Conservation (phyloP, 92 coral and sea anemone genomes). For the Plumapathes pennacea region DNA sequence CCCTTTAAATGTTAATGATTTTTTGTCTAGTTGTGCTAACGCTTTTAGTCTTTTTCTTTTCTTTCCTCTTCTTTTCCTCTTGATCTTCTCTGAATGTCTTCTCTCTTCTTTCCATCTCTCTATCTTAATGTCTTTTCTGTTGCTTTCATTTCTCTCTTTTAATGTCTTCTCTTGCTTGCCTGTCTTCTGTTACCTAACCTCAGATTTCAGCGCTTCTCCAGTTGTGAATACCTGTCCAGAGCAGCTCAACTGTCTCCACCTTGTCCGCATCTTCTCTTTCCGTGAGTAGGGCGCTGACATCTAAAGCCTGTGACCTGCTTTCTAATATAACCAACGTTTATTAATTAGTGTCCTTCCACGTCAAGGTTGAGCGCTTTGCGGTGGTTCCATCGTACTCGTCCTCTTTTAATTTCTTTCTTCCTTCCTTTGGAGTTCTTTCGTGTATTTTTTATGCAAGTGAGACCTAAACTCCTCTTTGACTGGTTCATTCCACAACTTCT, state of each 20-base stretch:
- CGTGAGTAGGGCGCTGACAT: too few species aligned
- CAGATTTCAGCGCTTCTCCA: conserved; percentile 54
- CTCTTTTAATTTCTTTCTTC: conserved; percentile 61
- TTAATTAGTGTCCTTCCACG: too few species aligned
- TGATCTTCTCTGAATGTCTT: not conserved
- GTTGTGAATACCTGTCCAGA: too few species aligned
- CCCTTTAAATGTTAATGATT: not conserved
- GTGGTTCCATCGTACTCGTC: too few species aligned
- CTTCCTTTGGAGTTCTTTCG: conserved; percentile 40
- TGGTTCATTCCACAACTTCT: conserved; percentile 21
- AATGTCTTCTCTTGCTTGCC: conserved; percentile 1
- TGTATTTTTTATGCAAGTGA: conserved; percentile 35
- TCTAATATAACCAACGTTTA: too few species aligned
- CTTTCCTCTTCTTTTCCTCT: not conserved
- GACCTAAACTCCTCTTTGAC: conserved; percentile 62
- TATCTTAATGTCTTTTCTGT: not conserved
- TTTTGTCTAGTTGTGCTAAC: not conserved
- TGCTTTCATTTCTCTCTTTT: not conserved
- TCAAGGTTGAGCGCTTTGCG: too few species aligned
- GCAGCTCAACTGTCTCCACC: too few species aligned
- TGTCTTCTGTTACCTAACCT: conserved; percentile 17
- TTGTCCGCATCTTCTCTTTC: too few species aligned
- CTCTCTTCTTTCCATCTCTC: not conserved
- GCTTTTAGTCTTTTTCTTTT: not conserved
- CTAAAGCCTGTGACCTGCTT: too few species aligned